phyloP scores from a whole-genome alignment of 2,888 invertebrate genomes.

The Agrypnus murinus region DNA sequence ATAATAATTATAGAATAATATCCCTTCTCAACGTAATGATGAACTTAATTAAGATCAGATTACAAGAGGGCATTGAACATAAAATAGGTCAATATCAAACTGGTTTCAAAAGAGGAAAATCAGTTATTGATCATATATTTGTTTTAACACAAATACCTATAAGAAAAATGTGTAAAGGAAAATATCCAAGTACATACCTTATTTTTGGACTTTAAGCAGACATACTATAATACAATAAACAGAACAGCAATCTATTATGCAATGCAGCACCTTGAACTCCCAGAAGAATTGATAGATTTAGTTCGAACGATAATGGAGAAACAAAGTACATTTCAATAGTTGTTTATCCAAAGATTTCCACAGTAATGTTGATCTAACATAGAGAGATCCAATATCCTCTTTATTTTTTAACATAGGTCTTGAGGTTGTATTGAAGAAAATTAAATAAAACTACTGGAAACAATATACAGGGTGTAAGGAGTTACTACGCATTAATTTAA shows the following conservation, averaged over 20 bases:
- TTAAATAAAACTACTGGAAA: background rate
- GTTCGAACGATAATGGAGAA: background rate
- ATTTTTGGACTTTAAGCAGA: background rate
- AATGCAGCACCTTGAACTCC: background rate
- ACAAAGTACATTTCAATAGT: background rate
- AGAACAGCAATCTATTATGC: constrained; percentile 8
- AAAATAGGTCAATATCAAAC: constrained; percentile 10
- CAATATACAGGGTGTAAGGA: too few species aligned
- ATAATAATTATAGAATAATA: background rate
- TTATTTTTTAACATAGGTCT: background rate
- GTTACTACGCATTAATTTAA: too few species aligned
- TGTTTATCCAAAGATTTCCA: background rate
- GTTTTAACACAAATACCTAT: constrained; percentile 4
- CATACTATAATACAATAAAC: background rate
- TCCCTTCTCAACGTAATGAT: background rate
- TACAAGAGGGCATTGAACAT: constrained; percentile 8
- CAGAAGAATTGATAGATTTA: background rate
- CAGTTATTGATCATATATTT: background rate
- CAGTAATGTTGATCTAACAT: constrained; percentile 1
- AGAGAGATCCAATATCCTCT: constrained; percentile 1
- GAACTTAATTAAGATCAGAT: constrained; percentile 12
- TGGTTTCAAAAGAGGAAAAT: background rate
- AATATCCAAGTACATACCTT: background rate
- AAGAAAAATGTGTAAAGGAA: constrained; percentile 2
- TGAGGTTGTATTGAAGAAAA: background rate